A percentile compares a stretch with the other conserved stretches of the same genome.
Conservation (phyloP, 2,888 invertebrate genomes). For the Dendrolimus pini region DNA sequence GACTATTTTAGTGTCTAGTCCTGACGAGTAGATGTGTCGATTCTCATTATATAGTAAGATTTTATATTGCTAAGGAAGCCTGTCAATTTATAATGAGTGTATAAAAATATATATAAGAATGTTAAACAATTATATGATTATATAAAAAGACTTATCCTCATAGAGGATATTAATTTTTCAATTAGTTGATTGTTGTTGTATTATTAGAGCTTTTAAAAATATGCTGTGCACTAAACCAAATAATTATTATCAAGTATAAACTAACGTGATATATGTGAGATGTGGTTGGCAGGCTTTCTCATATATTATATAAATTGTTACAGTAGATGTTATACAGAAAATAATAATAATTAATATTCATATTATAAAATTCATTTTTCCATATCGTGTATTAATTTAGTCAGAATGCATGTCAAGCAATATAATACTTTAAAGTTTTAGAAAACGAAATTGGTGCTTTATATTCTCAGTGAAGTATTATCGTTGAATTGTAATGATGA, state of each 20-base stretch:
- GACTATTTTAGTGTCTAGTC: slow-evolving; percentile 70
- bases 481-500: slow-evolving; percentile 50
- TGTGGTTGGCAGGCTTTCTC: slow-evolving; percentile 56
- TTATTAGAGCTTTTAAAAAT: slow-evolving; percentile 13
- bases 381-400: too few relatives aligned
- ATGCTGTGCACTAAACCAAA: slow-evolving; percentile 70
- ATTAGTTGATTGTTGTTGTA: slow-evolving; percentile 16
- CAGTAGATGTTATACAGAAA: background rate
- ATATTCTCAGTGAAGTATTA: slow-evolving; percentile 43
- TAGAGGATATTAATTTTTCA: slow-evolving; percentile 5
- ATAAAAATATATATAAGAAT: slow-evolving; percentile 8
- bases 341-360: background rate
- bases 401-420: slow-evolving; percentile 12
- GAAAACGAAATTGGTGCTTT: slow-evolving; percentile 42
- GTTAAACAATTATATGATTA: too few relatives aligned
- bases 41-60: slow-evolving; percentile 66
- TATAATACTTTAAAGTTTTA: slow-evolving; percentile 5
- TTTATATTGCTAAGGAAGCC: slow-evolving; percentile 51
- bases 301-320: slow-evolving; percentile 16
- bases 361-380: too few relatives aligned
- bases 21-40: slow-evolving; percentile 59
- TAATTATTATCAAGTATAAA: slow-evolving; percentile 39
- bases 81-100: slow-evolving; percentile 30
- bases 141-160: too few relatives aligned
- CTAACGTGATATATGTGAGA: slow-evolving; percentile 20